These are phyloP conservation scores for Ladona fulva DNA, from an alignment of 1,140 invertebrate genomes.

Conservation along the genomic window DNA sequence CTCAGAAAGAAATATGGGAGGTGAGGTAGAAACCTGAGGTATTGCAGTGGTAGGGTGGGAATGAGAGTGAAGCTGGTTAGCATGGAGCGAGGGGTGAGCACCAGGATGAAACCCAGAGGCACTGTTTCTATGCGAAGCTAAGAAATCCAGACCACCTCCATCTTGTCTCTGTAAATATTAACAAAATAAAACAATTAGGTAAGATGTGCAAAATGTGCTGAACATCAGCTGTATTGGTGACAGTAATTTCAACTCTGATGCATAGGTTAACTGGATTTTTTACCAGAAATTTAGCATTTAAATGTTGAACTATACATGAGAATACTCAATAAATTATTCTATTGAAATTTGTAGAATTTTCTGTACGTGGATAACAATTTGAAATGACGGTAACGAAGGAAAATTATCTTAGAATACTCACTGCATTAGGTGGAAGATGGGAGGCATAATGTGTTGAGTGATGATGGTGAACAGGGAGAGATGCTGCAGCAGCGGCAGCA, in stretches of 20 bases:
- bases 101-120: neutral
- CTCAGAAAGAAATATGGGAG: conserved; percentile 28
- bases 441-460: conserved; percentile 17
- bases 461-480: conserved; percentile 23
- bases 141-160: conserved; percentile 10
- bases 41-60: conserved; percentile 12
- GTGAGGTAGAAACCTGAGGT: conserved; percentile 20
- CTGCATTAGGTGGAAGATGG: neutral
- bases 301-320: no score
- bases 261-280: no score
- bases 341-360: no score
- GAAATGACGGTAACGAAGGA: no score
- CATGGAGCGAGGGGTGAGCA: conserved; percentile 7
- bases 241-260: no score
- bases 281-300: no score
- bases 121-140: conserved; percentile 8
- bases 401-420: neutral
- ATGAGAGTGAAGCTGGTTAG: conserved; percentile 13
- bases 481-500: neutral
- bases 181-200: no score
- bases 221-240: no score
- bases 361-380: no score
- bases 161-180: conserved; percentile 1
- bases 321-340: no score
- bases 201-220: no score